Evolutionary conservation across 2,113 vertebrate species (phyloP), one percentile per base, ranked within the genome.

Genomic region (Mormyrus iriodes): DNA sequence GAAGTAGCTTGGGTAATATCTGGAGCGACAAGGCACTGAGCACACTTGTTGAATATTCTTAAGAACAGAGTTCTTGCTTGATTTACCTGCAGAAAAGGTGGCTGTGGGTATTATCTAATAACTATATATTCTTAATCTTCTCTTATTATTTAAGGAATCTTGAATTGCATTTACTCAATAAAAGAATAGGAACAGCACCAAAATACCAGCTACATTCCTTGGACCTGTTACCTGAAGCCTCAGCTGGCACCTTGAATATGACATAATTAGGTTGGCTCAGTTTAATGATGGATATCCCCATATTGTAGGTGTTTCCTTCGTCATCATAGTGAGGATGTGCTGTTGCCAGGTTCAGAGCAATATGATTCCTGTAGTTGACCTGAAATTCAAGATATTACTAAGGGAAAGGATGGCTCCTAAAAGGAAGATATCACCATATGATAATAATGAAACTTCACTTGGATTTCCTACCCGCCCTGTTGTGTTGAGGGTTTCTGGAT

Each of bases 321-420:
- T 91, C 90, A 89, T 99, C 98, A 10, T 99, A 99, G 93, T 99
- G 98, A 0, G 98, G 98, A 89, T 99, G 98, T 73, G 98, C 94
- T 0, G 98, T 99, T 1, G 97, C 94, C 90, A 98, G 0, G 90
- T 98, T 99, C 88, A 99, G 73, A 5, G 97, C 93, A 39, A 98
- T 93, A 0, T 98, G 96, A 90, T 98, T 97, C 91, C 92, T 95
- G 93, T 99, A 99, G 94, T 99, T 97, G 0, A 95, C 92, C 98
- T 99, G 92, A 51, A 92, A 93, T 93, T 91, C 2, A 53, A 84
- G 55, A 69, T 21, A 61, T 24, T 73, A 27, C 10, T 39, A 65
- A 58, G 49, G 24, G 10, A 89, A 89, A 58, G 12, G 89, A 92
- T 86, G 9, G 24, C 51, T 19, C 65, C n/a, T 39, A 49, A 73